Conservation (phyloP, 2,113 vertebrate species). For the Alouatta palliata region DNA sequence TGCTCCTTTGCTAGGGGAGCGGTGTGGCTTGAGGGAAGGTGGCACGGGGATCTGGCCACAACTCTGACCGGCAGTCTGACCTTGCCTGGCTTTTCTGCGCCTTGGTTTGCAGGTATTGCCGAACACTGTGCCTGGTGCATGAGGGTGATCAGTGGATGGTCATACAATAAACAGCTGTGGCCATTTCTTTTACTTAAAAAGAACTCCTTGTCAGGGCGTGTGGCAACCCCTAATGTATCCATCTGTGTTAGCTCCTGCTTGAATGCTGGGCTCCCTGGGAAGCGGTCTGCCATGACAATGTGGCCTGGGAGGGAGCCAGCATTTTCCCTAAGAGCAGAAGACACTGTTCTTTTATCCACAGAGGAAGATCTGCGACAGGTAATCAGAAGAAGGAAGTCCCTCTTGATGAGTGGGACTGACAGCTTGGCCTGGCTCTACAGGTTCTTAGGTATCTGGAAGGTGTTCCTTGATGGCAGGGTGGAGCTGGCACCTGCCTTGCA, state of each 20-base stretch:
- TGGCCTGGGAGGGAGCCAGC: background rate
- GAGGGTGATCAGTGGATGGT: background rate
- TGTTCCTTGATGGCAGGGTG: background rate
- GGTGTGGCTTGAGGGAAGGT: background rate
- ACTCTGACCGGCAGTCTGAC: background rate
- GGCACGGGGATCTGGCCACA: background rate
- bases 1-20: background rate
- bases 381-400: background rate
- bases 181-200: background rate
- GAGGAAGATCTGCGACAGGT: background rate
- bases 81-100: background rate
- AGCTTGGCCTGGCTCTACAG: background rate
- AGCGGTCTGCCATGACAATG: background rate
- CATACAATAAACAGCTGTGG: background rate
- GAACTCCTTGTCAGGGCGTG: no score
- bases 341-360: background rate
- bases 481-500: accelerated
- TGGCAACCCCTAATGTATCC: accelerated
- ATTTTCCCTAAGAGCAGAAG: background rate
- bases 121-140: no score
- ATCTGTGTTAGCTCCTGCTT: background rate
- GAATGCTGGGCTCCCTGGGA: background rate
- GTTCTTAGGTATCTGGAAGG: background rate
- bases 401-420: background rate
- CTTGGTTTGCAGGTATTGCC: background rate